These are phyloP conservation scores for Tetragonisca angustula DNA, from an alignment of 2,888 invertebrate genomes.

Conservation along the genomic window DNA sequence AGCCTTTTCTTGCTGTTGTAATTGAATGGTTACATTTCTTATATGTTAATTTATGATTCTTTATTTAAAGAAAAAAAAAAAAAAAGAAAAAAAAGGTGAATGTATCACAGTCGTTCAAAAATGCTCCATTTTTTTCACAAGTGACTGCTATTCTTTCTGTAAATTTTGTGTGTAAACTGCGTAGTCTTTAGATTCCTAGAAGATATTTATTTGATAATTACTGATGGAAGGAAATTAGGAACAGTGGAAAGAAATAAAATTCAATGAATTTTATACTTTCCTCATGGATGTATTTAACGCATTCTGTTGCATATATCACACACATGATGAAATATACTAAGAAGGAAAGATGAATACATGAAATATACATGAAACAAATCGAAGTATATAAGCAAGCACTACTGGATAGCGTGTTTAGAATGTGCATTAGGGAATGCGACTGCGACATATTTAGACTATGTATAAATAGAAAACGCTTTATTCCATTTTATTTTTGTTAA, in stretches of 20 bases:
- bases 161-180: background rate
- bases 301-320: background rate
- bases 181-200: background rate
- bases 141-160: background rate
- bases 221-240: background rate
- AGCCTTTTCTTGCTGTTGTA: background rate
- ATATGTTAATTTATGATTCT: background rate
- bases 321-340: background rate
- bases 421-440: constrained; percentile 17
- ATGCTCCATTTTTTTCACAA: no score
- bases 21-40: background rate
- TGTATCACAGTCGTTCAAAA: background rate
- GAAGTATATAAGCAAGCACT: constrained; percentile 15
- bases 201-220: constrained; percentile 6
- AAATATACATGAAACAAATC: background rate
- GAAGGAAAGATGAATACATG: background rate
- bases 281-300: background rate
- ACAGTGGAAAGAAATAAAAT: background rate
- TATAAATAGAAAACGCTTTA: constrained; percentile 31
- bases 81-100: no score
- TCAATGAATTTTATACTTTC: background rate
- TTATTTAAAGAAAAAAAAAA: background rate
- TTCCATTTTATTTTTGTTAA: constrained; percentile 14
- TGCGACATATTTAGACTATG: constrained; percentile 21
- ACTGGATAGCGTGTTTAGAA: constrained; percentile 24